Evolutionary conservation across 1,140 invertebrate genomes (phyloP).

Genomic region (Andricus grossulariae): DNA sequence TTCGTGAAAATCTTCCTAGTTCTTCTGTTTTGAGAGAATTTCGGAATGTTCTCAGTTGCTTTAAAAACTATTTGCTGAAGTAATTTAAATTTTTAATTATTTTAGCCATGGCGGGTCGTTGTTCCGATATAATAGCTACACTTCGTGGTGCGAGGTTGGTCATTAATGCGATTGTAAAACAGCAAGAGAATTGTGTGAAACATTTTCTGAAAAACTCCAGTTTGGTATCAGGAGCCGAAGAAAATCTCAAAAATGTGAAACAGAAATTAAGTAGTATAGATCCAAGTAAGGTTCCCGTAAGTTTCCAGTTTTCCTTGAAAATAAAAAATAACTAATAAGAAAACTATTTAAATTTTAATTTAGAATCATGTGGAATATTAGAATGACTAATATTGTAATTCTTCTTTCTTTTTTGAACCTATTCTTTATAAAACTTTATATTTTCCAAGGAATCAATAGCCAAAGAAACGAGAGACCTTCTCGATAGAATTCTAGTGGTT

Average conservation of each 20-base stretch:
- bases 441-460: conserved; percentile 58
- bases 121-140: conserved; percentile 66
- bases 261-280: conserved; percentile 63
- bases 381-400: background rate
- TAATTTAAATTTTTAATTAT: conserved; percentile 36
- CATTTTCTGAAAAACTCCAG: conserved; percentile 62
- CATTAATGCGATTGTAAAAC: conserved; percentile 61
- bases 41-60: background rate
- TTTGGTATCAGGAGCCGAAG: conserved; percentile 58
- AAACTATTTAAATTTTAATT: background rate
- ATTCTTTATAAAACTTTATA: background rate
- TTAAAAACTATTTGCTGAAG: background rate
- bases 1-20: too few species aligned
- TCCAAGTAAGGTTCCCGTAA: conserved; percentile 74
- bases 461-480: conserved; percentile 60
- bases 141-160: conserved; percentile 65
- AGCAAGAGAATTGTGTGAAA: conserved; percentile 61
- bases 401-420: background rate
- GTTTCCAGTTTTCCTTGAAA: conserved; percentile 51
- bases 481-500: conserved; percentile 63
- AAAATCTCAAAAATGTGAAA: conserved; percentile 53
- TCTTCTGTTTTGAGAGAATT: too few species aligned
- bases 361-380: background rate
- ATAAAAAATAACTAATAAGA: background rate
- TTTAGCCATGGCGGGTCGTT: conserved; percentile 64